These are phyloP conservation scores for Cataglyphis altisquamis DNA, from an alignment of 2,888 invertebrate species.

Conservation along the genomic window DNA sequence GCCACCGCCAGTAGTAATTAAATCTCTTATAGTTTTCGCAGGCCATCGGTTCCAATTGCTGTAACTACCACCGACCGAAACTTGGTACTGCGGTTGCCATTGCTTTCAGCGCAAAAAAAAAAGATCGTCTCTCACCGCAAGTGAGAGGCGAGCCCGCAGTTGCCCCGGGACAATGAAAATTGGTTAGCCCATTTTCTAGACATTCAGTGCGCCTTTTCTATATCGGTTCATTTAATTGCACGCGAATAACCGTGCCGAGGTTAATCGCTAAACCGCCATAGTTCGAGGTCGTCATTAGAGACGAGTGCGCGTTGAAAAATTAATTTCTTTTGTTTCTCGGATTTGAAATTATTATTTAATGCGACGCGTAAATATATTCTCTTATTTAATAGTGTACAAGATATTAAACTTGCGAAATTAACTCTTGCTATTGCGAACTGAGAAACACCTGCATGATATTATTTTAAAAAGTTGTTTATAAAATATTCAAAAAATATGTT, in stretches of 20 bases:
- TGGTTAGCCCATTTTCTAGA: conserved; percentile 50
- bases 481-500: not conserved
- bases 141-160: conserved; percentile 37
- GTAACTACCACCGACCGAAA: conserved; percentile 74
- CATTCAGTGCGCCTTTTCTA: conserved; percentile 30
- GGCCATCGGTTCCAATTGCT: conserved; percentile 77
- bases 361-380: not conserved
- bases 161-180: conserved; percentile 44
- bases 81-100: conserved; percentile 14
- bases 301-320: conserved; percentile 1
- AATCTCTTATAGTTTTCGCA: conserved; percentile 79
- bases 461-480: not conserved
- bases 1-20: conserved; percentile 77
- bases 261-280: conserved; percentile 13
- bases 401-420: conserved; percentile 19
- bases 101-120: conserved; percentile 29
- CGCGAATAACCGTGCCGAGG: conserved; percentile 35
- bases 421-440: not conserved
- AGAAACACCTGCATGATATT: not conserved
- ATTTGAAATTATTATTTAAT: conserved; percentile 23
- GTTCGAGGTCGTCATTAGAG: conserved; percentile 22
- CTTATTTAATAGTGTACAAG: not conserved
- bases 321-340: not conserved
- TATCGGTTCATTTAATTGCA: conserved; percentile 32
- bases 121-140: conserved; percentile 41